A percentile compares a stretch with the other conserved stretches of the same genome.
phyloP scores from a whole-genome alignment of 1,140 invertebrate genomes.

The Galleria mellonella region DNA sequence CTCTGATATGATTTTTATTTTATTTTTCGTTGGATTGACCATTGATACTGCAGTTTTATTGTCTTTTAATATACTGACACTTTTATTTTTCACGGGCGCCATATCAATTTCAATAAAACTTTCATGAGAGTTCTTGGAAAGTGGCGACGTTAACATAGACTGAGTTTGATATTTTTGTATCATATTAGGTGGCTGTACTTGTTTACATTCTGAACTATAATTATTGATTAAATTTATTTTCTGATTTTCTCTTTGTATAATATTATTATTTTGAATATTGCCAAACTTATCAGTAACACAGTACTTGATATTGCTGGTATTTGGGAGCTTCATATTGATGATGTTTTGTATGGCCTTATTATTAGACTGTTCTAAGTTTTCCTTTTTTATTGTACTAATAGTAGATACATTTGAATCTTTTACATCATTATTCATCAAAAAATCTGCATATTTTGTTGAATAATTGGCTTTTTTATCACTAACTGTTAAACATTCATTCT shows the following conservation, averaged over 20 bases:
- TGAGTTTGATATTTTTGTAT: background rate
- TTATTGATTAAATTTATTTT: background rate
- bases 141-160: background rate
- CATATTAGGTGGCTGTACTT: background rate
- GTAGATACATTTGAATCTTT: background rate
- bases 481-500: conserved; percentile 37
- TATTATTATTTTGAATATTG: too few relatives aligned
- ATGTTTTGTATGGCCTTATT: too few relatives aligned
- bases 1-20: conserved; percentile 10
- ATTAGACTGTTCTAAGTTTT: too few relatives aligned
- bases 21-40: background rate
- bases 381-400: background rate
- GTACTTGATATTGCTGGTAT: too few relatives aligned
- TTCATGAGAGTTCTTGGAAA: background rate
- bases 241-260: background rate
- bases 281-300: too few relatives aligned
- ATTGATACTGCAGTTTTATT: background rate
- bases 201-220: background rate
- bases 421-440: conserved; percentile 43
- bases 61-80: too few relatives aligned
- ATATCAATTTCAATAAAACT: background rate
- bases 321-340: too few relatives aligned
- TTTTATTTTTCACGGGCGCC: background rate
- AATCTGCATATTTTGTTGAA: conserved; percentile 56
- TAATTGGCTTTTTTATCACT: conserved; percentile 52